phyloP scores from a whole-genome alignment of 1,140 invertebrate genomes.

The Antheraea pernyi region DNA sequence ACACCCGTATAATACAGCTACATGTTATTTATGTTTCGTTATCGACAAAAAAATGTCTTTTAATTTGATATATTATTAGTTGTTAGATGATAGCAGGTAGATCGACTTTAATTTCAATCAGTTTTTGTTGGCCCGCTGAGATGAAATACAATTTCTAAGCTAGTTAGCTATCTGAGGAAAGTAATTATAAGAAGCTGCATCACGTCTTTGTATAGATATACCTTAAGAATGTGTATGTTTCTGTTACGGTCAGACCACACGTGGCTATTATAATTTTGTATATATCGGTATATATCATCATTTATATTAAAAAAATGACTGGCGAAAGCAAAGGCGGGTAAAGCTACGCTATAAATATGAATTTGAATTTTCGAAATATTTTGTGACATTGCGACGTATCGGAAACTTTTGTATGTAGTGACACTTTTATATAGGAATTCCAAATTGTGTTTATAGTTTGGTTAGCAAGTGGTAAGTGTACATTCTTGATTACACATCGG shows the following conservation, averaged over 20 bases:
- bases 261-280: conserved; percentile 13
- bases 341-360: too few relatives aligned
- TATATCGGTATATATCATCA: background rate
- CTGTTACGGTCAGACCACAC: conserved; percentile 10
- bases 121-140: conserved; percentile 12
- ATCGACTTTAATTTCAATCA: conserved; percentile 18
- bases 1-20: background rate
- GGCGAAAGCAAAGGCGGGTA: too few relatives aligned
- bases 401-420: too few relatives aligned
- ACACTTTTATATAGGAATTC: too few relatives aligned
- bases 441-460: too few relatives aligned
- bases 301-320: background rate
- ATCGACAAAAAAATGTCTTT: background rate
- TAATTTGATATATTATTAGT: conserved; percentile 1
- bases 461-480: too few relatives aligned
- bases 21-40: background rate
- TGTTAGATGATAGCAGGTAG: conserved; percentile 1
- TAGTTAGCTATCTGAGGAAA: conserved; percentile 15
- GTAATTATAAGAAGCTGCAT: conserved; percentile 19
- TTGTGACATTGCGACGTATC: too few relatives aligned
- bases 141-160: conserved; percentile 16
- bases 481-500: too few relatives aligned
- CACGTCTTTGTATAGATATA: conserved; percentile 17
- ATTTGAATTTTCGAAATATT: too few relatives aligned
- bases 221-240: background rate